Percentiles rank a stretch among this genome's conserved stretches.
Evolutionary conservation across 1,140 invertebrate genomes (phyloP).

Genomic region (Eumeta japonica): DNA sequence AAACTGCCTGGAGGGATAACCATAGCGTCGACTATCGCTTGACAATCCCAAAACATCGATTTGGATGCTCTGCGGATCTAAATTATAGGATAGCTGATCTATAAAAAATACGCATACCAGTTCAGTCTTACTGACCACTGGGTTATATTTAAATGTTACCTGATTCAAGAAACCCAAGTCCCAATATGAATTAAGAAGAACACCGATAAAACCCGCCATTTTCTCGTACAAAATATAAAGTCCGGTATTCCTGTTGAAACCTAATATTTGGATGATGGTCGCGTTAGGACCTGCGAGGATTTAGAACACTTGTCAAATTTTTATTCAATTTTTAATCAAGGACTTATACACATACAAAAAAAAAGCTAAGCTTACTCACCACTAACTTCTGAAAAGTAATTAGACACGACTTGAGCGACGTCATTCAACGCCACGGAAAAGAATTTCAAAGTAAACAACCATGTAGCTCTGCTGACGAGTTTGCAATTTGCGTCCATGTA

Average conservation of each 20-base stretch:
- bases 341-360: background rate
- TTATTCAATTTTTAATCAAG: too few species aligned
- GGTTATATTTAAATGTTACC: slow-evolving; percentile 29
- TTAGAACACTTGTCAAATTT: too few species aligned
- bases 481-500: slow-evolving; percentile 19
- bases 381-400: slow-evolving; percentile 33
- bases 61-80: slow-evolving; percentile 39
- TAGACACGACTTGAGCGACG: slow-evolving; percentile 25
- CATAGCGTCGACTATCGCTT: slow-evolving; percentile 28
- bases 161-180: slow-evolving; percentile 50
- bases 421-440: slow-evolving; percentile 24
- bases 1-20: slow-evolving; percentile 25
- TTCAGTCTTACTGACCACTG: too few species aligned
- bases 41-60: slow-evolving; percentile 52
- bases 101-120: too few species aligned
- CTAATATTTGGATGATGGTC: slow-evolving; percentile 38
- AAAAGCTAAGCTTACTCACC: slow-evolving; percentile 19
- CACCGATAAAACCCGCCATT: slow-evolving; percentile 35
- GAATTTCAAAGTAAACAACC: slow-evolving; percentile 24
- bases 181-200: slow-evolving; percentile 42
- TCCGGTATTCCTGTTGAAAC: slow-evolving; percentile 44
- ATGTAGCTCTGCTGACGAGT: slow-evolving; percentile 15
- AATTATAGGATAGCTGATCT: background rate
- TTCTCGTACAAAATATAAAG: slow-evolving; percentile 40
- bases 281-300: slow-evolving; percentile 39